Percentiles rank a stretch among this genome's conserved stretches.
phyloP scores from a whole-genome alignment of 2,888 invertebrate species.

The Tanytarsus gracilentus region DNA sequence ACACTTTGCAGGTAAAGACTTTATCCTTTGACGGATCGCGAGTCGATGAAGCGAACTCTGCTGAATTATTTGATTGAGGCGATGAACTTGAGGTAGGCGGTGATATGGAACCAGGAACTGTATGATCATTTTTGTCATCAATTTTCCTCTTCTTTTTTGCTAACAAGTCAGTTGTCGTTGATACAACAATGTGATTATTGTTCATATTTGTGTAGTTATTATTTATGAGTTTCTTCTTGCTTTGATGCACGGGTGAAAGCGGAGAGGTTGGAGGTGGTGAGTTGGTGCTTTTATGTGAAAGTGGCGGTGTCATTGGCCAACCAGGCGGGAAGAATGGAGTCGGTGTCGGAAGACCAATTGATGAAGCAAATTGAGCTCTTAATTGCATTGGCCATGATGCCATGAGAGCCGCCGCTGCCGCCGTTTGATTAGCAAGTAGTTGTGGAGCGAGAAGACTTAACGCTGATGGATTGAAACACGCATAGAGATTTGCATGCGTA shows the following conservation, averaged over 20 bases:
- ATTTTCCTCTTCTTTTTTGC: slow-evolving; percentile 33
- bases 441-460: slow-evolving; percentile 35
- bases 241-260: slow-evolving; percentile 36
- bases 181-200: slow-evolving; percentile 32
- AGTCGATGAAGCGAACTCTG: slow-evolving; percentile 33
- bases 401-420: slow-evolving; percentile 42
- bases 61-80: slow-evolving; percentile 39
- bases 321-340: slow-evolving; percentile 40
- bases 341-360: slow-evolving; percentile 40
- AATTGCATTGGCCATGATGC: slow-evolving; percentile 40
- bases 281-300: slow-evolving; percentile 32
- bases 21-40: slow-evolving; percentile 60
- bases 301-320: slow-evolving; percentile 33
- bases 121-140: slow-evolving; percentile 9
- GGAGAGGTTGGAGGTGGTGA: slow-evolving; percentile 41
- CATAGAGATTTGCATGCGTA: neutral
- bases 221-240: slow-evolving; percentile 28
- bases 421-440: slow-evolving; percentile 41
- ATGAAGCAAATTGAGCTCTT: slow-evolving; percentile 36
- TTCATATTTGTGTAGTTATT: slow-evolving; percentile 28
- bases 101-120: slow-evolving; percentile 44
- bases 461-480: slow-evolving; percentile 8
- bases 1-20: slow-evolving; percentile 79
- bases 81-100: slow-evolving; percentile 50
- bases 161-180: slow-evolving; percentile 35